phyloP scores from a whole-genome alignment of 2,888 invertebrate species.

The Drosophila pegasa region DNA sequence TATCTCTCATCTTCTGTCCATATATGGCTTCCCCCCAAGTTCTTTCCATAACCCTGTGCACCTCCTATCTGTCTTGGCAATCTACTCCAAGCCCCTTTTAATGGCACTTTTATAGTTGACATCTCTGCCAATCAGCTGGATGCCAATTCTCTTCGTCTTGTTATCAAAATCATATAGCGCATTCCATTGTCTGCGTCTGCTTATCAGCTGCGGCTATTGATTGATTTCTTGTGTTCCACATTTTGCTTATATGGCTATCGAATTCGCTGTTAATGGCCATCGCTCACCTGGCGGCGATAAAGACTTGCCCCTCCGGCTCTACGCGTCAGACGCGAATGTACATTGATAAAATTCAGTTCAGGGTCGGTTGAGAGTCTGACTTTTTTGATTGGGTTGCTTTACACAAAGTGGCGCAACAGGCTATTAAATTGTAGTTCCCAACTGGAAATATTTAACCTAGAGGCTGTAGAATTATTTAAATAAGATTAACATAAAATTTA shows the following conservation, averaged over 20 bases:
- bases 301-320: neutral
- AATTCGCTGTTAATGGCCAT: slow-evolving; percentile 35
- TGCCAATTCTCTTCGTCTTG: slow-evolving; percentile 26
- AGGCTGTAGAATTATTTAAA: slow-evolving; percentile 8
- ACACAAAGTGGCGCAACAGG: neutral
- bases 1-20: neutral
- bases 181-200: slow-evolving; percentile 5
- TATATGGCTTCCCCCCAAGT: too few relatives aligned
- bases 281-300: slow-evolving; percentile 39
- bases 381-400: neutral
- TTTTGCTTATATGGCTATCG: slow-evolving; percentile 39
- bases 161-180: slow-evolving; percentile 21
- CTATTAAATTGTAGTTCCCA: slow-evolving; percentile 15
- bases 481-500: slow-evolving; percentile 2
- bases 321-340: slow-evolving; percentile 14
- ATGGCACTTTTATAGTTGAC: slow-evolving; percentile 2
- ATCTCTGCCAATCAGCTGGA: slow-evolving; percentile 42
- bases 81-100: slow-evolving; percentile 5
- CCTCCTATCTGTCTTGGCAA: neutral
- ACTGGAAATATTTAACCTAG: neutral
- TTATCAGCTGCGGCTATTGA: slow-evolving; percentile 48
- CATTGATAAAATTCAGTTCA: slow-evolving; percentile 50
- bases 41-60: neutral
- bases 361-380: slow-evolving; percentile 24
- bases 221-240: slow-evolving; percentile 57